A percentile compares a stretch with the other conserved stretches of the same genome.
These are phyloP conservation scores for Rallus crepitans DNA, from an alignment of 2,797 vertebrate species.

Conservation along the genomic window DNA sequence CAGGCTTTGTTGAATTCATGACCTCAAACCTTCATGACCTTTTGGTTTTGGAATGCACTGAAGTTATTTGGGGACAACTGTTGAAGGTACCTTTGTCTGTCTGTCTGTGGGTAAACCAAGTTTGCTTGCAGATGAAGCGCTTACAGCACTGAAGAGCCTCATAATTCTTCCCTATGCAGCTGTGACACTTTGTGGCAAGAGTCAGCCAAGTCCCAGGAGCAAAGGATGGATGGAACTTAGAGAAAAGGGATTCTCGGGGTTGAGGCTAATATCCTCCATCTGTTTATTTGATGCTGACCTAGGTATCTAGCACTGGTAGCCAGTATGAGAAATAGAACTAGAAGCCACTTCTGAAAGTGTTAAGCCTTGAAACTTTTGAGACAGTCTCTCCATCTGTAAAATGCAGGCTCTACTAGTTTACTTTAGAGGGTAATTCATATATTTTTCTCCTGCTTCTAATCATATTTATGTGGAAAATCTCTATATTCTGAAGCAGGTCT, in stretches of 20 bases:
- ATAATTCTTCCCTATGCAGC: background rate
- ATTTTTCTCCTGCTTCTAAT: background rate
- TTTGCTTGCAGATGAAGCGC: background rate
- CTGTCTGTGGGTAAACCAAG: background rate
- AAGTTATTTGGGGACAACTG: background rate
- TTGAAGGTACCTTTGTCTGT: background rate
- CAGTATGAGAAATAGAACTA: background rate
- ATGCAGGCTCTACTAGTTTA: background rate
- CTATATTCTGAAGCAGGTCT: background rate
- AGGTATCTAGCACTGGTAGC: background rate
- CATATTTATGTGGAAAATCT: background rate
- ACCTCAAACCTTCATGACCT: background rate
- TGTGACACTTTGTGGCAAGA: background rate
- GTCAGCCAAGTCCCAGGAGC: background rate
- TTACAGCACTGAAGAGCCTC: background rate
- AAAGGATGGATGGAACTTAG: background rate
- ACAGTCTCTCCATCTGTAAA: background rate
- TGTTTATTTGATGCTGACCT: rapidly evolving
- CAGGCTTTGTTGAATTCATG: background rate
- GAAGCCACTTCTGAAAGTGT: background rate
- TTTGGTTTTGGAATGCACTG: background rate
- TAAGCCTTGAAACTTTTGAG: background rate
- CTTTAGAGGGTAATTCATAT: background rate
- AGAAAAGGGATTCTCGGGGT: background rate
- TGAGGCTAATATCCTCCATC: background rate